These are phyloP conservation scores for Heliconius ethilla DNA, from an alignment of 2,888 invertebrate species.

Conservation along the genomic window DNA sequence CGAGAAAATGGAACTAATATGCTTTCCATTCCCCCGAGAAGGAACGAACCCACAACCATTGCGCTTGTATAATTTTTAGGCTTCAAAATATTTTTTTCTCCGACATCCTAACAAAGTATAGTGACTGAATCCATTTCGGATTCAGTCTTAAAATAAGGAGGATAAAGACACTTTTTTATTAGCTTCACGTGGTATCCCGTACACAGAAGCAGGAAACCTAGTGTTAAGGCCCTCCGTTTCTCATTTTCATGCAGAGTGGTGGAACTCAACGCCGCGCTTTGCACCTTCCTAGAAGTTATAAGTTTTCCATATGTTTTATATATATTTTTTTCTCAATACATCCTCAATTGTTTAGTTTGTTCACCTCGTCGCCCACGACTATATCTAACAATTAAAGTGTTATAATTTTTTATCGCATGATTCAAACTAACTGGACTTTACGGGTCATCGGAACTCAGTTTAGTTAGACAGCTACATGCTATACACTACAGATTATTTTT, in stretches of 20 bases:
- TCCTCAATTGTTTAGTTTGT: conserved; percentile 19
- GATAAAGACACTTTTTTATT: no score
- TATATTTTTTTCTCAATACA: background rate
- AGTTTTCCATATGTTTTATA: background rate
- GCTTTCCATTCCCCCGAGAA: background rate
- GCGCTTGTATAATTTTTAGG: background rate
- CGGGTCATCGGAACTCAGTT: conserved; percentile 38
- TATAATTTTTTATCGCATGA: conserved; percentile 40
- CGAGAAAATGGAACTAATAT: background rate
- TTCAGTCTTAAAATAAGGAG: no score
- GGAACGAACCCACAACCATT: background rate
- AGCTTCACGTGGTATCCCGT: background rate
- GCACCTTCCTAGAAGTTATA: background rate
- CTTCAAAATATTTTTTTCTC: no score
- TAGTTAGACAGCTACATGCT: background rate
- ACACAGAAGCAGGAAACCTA: background rate
- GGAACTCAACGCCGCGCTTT: background rate
- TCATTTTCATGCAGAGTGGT: background rate
- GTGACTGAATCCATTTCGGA: no score
- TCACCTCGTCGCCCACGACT: conserved; percentile 31
- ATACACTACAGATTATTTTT: background rate
- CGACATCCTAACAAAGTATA: no score
- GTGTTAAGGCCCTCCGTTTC: background rate
- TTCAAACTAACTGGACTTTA: conserved; percentile 37
- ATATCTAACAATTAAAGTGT: conserved; percentile 31